These are phyloP conservation scores for Drosophila ficusphila DNA, from an alignment of 1,140 invertebrate species.

Conservation along the genomic window DNA sequence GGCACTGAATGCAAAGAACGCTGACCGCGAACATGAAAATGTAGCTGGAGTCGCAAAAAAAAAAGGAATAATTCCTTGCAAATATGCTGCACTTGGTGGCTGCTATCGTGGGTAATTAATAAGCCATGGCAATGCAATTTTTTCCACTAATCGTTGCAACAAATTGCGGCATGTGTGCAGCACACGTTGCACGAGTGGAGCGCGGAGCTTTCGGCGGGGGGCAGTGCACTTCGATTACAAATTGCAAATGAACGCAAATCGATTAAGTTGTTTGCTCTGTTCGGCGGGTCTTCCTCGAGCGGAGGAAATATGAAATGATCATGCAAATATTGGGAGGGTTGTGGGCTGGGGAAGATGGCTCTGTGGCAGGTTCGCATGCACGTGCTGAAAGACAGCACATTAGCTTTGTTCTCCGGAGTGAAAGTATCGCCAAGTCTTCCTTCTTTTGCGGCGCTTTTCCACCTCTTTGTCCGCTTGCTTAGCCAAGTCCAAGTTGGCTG, in stretches of 20 bases:
- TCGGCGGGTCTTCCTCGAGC: slow-evolving; percentile 1
- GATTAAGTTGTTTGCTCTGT: slow-evolving; percentile 73
- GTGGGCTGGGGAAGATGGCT: background rate
- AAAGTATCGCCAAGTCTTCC: slow-evolving; percentile 46
- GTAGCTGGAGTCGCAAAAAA: slow-evolving; percentile 2
- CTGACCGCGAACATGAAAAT: slow-evolving; percentile 15
- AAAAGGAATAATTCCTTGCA: slow-evolving; percentile 18
- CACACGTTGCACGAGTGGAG: slow-evolving; percentile 59
- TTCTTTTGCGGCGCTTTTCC: slow-evolving; percentile 7
- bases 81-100: slow-evolving; percentile 51
- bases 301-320: slow-evolving; percentile 72
- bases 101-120: slow-evolving; percentile 78
- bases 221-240: slow-evolving; percentile 66
- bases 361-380: slow-evolving; percentile 41
- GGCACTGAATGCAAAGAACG: slow-evolving; percentile 5
- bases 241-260: slow-evolving; percentile 82
- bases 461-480: background rate
- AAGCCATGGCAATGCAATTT: slow-evolving; percentile 71
- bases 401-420: slow-evolving; percentile 71
- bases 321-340: slow-evolving; percentile 71
- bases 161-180: slow-evolving; percentile 77
- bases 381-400: slow-evolving; percentile 67
- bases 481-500: slow-evolving; percentile 17
- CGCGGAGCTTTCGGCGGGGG: slow-evolving; percentile 1
- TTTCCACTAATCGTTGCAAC: slow-evolving; percentile 76